A percentile compares a stretch with the other conserved stretches of the same genome.
These are phyloP conservation scores for Trinectes maculatus DNA, from an alignment of 2,113 vertebrate species.

Conservation along the genomic window DNA sequence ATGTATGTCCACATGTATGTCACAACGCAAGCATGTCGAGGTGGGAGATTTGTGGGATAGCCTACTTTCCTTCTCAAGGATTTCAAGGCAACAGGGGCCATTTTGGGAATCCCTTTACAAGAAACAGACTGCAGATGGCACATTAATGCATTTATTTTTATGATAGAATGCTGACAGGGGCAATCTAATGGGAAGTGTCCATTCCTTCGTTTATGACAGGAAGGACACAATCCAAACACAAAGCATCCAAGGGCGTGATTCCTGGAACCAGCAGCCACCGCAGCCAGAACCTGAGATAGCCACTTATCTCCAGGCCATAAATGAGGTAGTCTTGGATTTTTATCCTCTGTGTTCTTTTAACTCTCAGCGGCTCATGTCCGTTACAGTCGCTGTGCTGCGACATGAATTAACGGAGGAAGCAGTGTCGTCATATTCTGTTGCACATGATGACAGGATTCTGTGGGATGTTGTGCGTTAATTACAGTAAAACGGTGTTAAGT, in stretches of 20 bases:
- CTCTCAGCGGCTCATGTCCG: slow-evolving; percentile 9
- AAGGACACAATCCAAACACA: slow-evolving; percentile 62
- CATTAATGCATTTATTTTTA: slow-evolving; percentile 26
- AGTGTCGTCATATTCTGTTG: slow-evolving; percentile 12
- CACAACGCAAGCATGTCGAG: no score
- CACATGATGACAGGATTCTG: background rate
- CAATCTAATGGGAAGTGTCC: slow-evolving; percentile 44
- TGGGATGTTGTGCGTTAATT: background rate
- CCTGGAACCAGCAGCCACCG: slow-evolving; percentile 43
- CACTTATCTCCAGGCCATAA: slow-evolving; percentile 67
- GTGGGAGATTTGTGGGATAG: no score
- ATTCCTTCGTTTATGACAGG: slow-evolving; percentile 59
- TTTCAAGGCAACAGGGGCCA: background rate
- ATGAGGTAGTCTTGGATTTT: slow-evolving; percentile 55
- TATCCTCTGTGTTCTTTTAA: slow-evolving; percentile 51
- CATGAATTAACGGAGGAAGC: no score
- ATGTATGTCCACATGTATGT: no score
- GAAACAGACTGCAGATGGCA: slow-evolving; percentile 20
- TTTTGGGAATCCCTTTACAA: background rate
- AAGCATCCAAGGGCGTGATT: slow-evolving; percentile 64
- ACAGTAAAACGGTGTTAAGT: slow-evolving; percentile 1
- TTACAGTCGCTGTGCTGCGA: background rate
- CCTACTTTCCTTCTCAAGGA: no score
- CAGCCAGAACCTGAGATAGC: slow-evolving; percentile 59
- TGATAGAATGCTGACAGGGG: slow-evolving; percentile 52